Conservation (phyloP, 2,797 vertebrate genomes). For the Catamblyrhynchus diadema region DNA sequence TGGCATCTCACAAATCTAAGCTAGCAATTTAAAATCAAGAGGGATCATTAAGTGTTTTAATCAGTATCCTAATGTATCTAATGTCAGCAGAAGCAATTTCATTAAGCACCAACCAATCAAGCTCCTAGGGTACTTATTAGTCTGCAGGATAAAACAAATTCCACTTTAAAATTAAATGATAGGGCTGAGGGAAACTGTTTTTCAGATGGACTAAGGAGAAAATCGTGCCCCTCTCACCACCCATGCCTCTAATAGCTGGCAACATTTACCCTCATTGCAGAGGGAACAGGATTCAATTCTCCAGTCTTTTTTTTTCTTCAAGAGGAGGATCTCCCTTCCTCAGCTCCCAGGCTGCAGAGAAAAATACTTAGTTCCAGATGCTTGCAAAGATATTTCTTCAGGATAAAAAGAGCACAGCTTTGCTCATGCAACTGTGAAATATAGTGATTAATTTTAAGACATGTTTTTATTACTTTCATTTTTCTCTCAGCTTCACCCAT, state of each 20-base stretch:
- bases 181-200: conserved; percentile 22
- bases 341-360: neutral
- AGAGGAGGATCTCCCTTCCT: neutral
- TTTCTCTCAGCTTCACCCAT: neutral
- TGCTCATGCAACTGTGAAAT: neutral
- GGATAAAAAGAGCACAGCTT: neutral
- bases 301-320: neutral
- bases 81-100: conserved; percentile 61
- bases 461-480: neutral
- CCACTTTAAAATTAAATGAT: conserved; percentile 36
- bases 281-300: neutral
- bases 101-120: conserved; percentile 53
- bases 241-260: neutral
- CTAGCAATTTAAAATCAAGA: conserved; percentile 57
- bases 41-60: conserved; percentile 57
- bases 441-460: neutral
- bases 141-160: conserved; percentile 58
- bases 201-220: conserved; percentile 1
- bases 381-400: neutral
- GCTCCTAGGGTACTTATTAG: conserved; percentile 41
- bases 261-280: neutral
- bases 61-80: conserved; percentile 57
- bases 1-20: conserved; percentile 25
- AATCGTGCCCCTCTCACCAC: neutral
- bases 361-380: neutral